A percentile compares a stretch with the other conserved stretches of the same genome.
Conservation (phyloP, 2,113 vertebrate genomes). For the Heloderma charlesbogerti region DNA sequence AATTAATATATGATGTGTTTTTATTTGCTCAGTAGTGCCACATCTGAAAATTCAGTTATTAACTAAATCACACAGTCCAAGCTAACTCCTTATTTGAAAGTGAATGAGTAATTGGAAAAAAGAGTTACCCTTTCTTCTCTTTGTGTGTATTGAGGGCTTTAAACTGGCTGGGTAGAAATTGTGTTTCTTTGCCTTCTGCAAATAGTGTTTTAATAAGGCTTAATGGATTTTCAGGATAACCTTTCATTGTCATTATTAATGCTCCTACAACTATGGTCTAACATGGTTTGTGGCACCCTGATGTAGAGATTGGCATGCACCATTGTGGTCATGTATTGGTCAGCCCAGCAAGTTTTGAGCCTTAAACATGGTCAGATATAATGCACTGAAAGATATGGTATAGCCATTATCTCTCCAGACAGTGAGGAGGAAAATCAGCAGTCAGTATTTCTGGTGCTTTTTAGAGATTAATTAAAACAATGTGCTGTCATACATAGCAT, state of each 20-base stretch:
- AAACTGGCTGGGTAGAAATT: background rate
- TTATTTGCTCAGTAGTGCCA: conserved; percentile 40
- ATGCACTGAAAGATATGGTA: accelerated
- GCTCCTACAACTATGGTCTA: background rate
- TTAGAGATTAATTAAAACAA: conserved; percentile 22
- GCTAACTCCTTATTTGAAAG: conserved; percentile 27
- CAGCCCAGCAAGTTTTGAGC: background rate
- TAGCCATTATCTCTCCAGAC: background rate
- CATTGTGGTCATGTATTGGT: background rate
- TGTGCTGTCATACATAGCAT: background rate
- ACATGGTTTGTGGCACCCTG: background rate
- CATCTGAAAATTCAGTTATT: conserved; percentile 37
- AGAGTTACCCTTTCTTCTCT: conserved; percentile 1
- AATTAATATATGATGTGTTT: background rate
- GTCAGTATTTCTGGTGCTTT: background rate
- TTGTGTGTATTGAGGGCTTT: background rate
- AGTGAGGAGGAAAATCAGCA: background rate
- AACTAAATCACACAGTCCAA: background rate
- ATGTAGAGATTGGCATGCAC: background rate
- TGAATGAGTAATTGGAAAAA: conserved; percentile 33
- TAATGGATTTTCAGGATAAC: background rate
- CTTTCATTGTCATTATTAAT: conserved; percentile 14
- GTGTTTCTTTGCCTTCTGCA: conserved; percentile 23
- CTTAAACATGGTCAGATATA: background rate
- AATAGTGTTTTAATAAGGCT: conserved; percentile 26